phyloP scores from a whole-genome alignment of 1,140 invertebrate species.

The Zaprionus inermis region DNA sequence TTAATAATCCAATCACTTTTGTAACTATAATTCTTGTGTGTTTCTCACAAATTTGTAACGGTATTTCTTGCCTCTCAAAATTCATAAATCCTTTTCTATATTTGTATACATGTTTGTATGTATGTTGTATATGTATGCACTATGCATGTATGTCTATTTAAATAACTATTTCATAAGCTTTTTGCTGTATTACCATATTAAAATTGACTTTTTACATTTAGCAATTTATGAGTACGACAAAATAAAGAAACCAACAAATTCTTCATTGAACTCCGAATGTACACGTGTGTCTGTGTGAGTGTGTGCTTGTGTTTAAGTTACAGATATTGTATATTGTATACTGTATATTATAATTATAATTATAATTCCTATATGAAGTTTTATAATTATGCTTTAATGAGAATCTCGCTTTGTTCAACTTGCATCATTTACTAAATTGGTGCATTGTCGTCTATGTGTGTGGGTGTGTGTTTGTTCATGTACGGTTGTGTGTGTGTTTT shows the following conservation, averaged over 20 bases:
- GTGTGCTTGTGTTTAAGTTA: conserved; percentile 35
- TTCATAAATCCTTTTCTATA: background rate
- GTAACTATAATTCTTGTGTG: background rate
- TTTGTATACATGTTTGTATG: background rate
- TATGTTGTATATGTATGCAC: conserved; percentile 3
- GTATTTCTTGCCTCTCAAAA: background rate
- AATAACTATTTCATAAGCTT: conserved; percentile 28
- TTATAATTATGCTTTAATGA: conserved; percentile 46
- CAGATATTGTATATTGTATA: conserved; percentile 2
- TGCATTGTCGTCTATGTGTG: conserved; percentile 33
- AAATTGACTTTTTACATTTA: conserved; percentile 77
- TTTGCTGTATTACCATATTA: conserved; percentile 43
- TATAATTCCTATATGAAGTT: conserved; percentile 15
- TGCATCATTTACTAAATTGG: conserved; percentile 63
- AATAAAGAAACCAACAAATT: conserved; percentile 32
- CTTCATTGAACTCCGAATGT: conserved; percentile 43
- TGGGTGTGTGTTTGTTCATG: background rate
- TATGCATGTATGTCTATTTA: conserved; percentile 28
- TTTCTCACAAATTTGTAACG: background rate
- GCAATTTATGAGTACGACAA: conserved; percentile 18
- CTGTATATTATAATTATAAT: conserved; percentile 35
- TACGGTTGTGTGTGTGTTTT: conserved; percentile 4
- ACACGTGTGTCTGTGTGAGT: conserved; percentile 41
- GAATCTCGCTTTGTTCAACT: conserved; percentile 59
- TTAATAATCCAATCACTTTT: background rate